Evolutionary conservation across 2,888 invertebrate genomes (phyloP).

Genomic region (Tetanocera ferruginea): DNA sequence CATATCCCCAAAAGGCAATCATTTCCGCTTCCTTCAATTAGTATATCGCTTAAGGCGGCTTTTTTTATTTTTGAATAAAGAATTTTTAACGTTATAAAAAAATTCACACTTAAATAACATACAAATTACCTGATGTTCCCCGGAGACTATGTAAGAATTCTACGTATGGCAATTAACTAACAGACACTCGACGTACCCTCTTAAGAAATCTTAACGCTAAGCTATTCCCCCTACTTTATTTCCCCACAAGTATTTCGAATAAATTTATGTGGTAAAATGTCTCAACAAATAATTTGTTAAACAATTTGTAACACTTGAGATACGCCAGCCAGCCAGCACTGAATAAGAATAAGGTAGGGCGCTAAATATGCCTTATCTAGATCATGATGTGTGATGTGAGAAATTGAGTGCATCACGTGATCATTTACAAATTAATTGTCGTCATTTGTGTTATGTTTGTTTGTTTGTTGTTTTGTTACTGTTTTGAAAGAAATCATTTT

Average conservation of each 20-base stretch:
- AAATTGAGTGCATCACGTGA: neutral
- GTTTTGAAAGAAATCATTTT: conserved; percentile 37
- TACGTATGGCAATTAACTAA: no score
- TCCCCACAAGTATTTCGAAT: neutral
- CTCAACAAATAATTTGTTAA: conserved; percentile 31
- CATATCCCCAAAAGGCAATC: neutral
- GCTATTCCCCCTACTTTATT: neutral
- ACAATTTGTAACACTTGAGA: conserved; percentile 35
- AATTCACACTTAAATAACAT: neutral
- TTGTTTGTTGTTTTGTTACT: conserved; percentile 36
- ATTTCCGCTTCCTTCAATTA: neutral
- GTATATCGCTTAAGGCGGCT: no score
- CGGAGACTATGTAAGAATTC: neutral
- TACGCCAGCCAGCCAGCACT: neutral
- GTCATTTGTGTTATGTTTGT: conserved; percentile 29
- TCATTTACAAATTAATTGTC: conserved; percentile 18
- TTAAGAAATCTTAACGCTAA: no score
- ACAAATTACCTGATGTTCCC: neutral
- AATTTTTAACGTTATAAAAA: neutral
- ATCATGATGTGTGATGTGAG: neutral
- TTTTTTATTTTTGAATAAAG: neutral
- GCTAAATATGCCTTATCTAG: neutral
- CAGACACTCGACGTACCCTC: no score
- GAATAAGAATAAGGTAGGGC: neutral
- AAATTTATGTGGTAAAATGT: no score